Base-by-base conservation (phyloP, 2,113 vertebrate species). In the Cinclus mexicanus region DNA sequence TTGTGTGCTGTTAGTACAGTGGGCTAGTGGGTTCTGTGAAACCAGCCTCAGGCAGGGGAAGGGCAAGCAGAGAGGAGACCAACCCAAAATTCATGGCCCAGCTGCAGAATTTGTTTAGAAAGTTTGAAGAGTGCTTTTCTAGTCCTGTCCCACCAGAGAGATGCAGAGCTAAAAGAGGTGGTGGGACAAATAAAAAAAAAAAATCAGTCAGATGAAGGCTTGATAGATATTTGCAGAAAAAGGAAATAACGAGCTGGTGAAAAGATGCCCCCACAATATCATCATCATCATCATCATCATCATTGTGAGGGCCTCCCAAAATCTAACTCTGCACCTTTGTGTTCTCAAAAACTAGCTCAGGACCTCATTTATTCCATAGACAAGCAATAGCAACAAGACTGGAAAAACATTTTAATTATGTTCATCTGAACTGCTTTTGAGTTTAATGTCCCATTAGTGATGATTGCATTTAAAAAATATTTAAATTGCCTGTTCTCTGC, bases 371-470 rank as follows among this genome's bases (percentile, higher is more conserved):
- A 56, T 94, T 91, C 56, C 71, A 57, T 63, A 71, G 4, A 49
- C 21, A 87, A 56, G 56, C 82, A 93, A 93, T 37, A 91, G 26
- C n/a, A 92, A 64, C 7, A 75, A 81, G 28, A 76, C 29, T 75
- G n/a, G 50, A 90, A 87, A 94, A 90, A 61, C 22, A 26, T 90
- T 93, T 82, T 74, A 89, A 81, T 89, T 76, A 55, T 88, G 77
- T 68, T 94, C 18, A 63, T 84, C 60, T 89, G 83, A 90, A 79
- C 31, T 65, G 11, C 29, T 92, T 86, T 84, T 49, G 53, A 86
- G 67, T 86, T 92, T 71, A 90, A 56, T 68, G 21, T 74, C n/a
- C 50, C 49, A 53, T 87, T 95, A 90, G 65, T 55, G 35, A 50
- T 63, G n/a, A 55, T 53, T 68, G 4, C 44, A 81, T 83, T 56